phyloP scores from a whole-genome alignment of 2,888 invertebrate genomes.

The Cephus pygmeus region DNA sequence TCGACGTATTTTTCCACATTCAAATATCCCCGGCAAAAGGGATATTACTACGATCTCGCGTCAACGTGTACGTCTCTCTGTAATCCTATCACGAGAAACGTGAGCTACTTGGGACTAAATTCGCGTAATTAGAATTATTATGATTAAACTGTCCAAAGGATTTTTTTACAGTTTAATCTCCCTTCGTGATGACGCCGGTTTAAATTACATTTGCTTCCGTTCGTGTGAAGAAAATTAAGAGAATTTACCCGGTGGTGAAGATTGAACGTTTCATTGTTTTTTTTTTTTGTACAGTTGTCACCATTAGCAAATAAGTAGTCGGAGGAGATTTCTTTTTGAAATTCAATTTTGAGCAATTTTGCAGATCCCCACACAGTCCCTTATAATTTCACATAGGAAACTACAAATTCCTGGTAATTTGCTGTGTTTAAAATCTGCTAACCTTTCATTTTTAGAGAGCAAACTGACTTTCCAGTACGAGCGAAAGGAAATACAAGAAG shows the following conservation, averaged over 20 bases:
- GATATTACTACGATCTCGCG: background rate
- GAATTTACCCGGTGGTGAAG: background rate
- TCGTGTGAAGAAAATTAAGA: conserved; percentile 19
- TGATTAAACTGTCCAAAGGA: conserved; percentile 44
- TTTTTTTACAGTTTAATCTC: conserved; percentile 36
- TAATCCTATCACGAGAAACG: background rate
- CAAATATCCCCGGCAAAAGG: background rate
- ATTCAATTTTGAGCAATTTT: background rate
- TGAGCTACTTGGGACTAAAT: background rate
- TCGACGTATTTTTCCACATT: background rate
- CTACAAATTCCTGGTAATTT: background rate
- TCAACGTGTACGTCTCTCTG: background rate
- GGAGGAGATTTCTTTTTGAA: background rate
- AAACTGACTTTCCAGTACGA: background rate
- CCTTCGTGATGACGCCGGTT: conserved; percentile 22
- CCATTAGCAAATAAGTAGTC: background rate
- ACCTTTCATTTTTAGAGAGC: background rate
- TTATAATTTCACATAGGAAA: background rate
- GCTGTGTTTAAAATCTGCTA: background rate
- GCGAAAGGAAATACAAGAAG: background rate
- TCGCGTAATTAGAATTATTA: conserved; percentile 49
- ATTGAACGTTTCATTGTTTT: background rate
- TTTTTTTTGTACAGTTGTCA: background rate
- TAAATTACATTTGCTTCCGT: conserved; percentile 23
- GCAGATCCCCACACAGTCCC: background rate